Conservation (phyloP, 2,888 invertebrate genomes). For the Polylopha cassiicola region DNA sequence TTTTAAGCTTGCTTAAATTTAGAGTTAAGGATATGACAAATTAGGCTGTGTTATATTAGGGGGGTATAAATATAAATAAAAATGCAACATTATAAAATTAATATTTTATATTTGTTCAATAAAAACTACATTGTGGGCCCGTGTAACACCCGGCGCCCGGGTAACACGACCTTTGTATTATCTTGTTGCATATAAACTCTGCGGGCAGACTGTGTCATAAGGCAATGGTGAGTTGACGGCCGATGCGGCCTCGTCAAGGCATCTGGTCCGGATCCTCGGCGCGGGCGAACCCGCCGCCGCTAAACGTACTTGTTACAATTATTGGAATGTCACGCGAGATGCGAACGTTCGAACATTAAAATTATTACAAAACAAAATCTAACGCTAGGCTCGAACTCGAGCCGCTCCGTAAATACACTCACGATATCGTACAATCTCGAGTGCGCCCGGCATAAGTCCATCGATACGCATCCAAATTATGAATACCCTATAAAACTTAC, state of each 20-base stretch:
- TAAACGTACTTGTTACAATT: slow-evolving; percentile 58
- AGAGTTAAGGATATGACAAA: too few species aligned
- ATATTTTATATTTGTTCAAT: slow-evolving; percentile 78
- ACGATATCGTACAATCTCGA: slow-evolving; percentile 64
- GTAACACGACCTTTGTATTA: slow-evolving; percentile 77
- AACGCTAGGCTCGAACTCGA: slow-evolving; percentile 54
- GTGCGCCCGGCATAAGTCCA: slow-evolving; percentile 49
- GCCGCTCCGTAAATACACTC: slow-evolving; percentile 56
- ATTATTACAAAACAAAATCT: slow-evolving; percentile 63
- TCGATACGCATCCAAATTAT: slow-evolving; percentile 59
- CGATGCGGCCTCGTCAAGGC: slow-evolving; percentile 57
- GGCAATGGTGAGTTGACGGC: slow-evolving; percentile 68
- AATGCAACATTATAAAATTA: slow-evolving; percentile 75
- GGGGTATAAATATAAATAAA: slow-evolving; percentile 35
- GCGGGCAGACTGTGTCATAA: slow-evolving; percentile 77
- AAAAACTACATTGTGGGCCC: slow-evolving; percentile 77
- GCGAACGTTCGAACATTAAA: slow-evolving; percentile 62
- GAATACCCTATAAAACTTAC: slow-evolving; percentile 77
- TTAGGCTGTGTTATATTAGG: slow-evolving; percentile 10
- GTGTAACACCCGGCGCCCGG: slow-evolving; percentile 72
- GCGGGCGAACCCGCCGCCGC: slow-evolving; percentile 34
- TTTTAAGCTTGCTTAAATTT: too few species aligned
- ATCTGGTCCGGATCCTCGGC: slow-evolving; percentile 54
- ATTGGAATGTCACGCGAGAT: slow-evolving; percentile 75
- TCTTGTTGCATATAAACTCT: slow-evolving; percentile 77